Percentiles rank a stretch among this genome's conserved stretches.
These are phyloP conservation scores for Centropus unirufus DNA, from an alignment of 2,113 vertebrate genomes.

Conservation along the genomic window DNA sequence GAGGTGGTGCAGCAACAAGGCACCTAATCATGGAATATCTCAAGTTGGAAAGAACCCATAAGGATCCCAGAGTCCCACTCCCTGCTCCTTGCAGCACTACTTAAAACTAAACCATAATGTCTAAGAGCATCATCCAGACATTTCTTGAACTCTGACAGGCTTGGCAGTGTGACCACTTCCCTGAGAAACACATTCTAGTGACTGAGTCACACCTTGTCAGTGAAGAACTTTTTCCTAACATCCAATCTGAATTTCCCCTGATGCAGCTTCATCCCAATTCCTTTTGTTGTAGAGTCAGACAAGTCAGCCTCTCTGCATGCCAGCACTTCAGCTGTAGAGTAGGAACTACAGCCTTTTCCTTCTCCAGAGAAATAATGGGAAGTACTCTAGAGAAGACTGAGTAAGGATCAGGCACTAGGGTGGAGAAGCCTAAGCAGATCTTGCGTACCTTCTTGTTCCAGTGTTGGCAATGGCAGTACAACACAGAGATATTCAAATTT, in stretches of 20 bases:
- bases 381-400: neutral
- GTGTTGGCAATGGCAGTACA: neutral
- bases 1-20: neutral
- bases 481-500: neutral
- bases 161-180: neutral
- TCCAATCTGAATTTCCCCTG: neutral
- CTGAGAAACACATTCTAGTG: neutral
- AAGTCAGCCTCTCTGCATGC: neutral
- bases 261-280: neutral
- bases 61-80: neutral
- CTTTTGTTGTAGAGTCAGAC: neutral
- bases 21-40: neutral
- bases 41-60: neutral
- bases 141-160: neutral
- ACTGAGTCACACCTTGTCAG: neutral
- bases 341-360: neutral
- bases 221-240: neutral
- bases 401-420: neutral
- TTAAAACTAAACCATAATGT: neutral
- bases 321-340: neutral
- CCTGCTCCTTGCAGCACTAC: neutral
- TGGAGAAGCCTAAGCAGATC: neutral
- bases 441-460: neutral
- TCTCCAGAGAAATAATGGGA: neutral
- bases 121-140: fast-evolving